Evolutionary conservation across 2,113 vertebrate species (phyloP).

Genomic region (Micronisus gabar): DNA sequence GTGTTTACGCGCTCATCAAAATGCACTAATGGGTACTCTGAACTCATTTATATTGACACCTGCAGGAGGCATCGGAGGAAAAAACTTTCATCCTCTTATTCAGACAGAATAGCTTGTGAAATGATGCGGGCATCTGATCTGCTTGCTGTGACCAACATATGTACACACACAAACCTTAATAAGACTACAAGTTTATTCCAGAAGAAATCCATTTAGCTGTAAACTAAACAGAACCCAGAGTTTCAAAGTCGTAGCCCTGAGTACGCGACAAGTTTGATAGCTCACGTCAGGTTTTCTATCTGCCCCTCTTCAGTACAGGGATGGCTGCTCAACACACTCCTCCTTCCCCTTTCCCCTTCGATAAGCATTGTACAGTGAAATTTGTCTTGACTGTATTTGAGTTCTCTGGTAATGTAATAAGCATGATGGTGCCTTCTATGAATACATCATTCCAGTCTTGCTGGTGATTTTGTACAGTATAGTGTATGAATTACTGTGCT

Average conservation of each 20-base stretch:
- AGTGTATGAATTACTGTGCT: constrained; percentile 80
- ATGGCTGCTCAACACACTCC: constrained; percentile 76
- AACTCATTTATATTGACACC: constrained; percentile 81
- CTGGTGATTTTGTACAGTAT: constrained; percentile 83
- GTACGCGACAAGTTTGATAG: constrained; percentile 55
- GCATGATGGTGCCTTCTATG: constrained; percentile 97
- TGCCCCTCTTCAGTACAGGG: constrained; percentile 77
- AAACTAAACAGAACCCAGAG: constrained; percentile 80
- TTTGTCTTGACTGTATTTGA: constrained; percentile 86
- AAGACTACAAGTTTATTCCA: constrained; percentile 73
- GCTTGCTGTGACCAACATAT: constrained; percentile 84
- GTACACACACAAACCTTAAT: constrained; percentile 80
- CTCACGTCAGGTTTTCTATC: constrained; percentile 67
- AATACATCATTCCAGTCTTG: constrained; percentile 91
- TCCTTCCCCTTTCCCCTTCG: constrained; percentile 57
- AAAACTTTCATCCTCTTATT: constrained; percentile 70
- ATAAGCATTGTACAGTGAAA: constrained; percentile 88
- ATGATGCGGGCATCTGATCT: constrained; percentile 78
- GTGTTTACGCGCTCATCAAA: constrained; percentile 85
- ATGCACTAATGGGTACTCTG: constrained; percentile 89
- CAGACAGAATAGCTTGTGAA: constrained; percentile 77
- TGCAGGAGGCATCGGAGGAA: constrained; percentile 81
- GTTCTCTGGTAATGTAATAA: constrained; percentile 84
- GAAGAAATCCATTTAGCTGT: constrained; percentile 77
- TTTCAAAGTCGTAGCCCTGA: constrained; percentile 71